A percentile compares a stretch with the other conserved stretches of the same genome.
These are phyloP conservation scores for Poecile atricapillus DNA, from an alignment of 2,113 vertebrate species.

Conservation along the genomic window DNA sequence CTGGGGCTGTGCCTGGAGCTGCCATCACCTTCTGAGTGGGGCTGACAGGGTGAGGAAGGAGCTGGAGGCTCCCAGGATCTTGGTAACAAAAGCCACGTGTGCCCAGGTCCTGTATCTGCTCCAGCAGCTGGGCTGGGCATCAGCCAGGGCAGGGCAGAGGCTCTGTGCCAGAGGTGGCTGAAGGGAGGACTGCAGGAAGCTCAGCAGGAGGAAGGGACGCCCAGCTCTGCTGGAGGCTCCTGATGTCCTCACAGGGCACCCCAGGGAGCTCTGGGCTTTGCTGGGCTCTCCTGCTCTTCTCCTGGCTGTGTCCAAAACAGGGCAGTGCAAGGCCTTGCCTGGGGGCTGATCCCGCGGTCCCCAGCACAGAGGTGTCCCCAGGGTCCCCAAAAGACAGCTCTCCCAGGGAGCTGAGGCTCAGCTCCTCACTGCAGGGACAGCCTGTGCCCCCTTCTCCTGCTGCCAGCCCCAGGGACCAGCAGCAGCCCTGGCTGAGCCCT, in stretches of 20 bases:
- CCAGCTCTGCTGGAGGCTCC: background rate
- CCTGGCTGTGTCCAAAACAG: background rate
- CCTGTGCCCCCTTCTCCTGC: background rate
- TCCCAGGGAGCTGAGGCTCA: background rate
- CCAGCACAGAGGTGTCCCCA: background rate
- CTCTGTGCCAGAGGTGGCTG: background rate
- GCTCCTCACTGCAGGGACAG: accelerated
- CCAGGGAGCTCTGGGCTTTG: background rate
- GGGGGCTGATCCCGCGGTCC: background rate
- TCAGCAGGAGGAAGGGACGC: background rate
- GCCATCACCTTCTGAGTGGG: background rate
- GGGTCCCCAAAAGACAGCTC: background rate
- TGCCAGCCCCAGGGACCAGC: background rate
- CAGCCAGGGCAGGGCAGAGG: background rate
- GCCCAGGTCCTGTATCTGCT: accelerated
- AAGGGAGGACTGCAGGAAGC: background rate
- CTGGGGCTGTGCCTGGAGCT: background rate
- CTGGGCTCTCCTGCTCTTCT: background rate
- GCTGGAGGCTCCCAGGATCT: background rate
- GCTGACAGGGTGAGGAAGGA: background rate
- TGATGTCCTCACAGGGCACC: accelerated
- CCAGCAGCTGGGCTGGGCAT: background rate
- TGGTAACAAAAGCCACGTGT: background rate
- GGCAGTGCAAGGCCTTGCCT: accelerated
- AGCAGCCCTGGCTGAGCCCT: background rate